Base-by-base conservation (phyloP, 2,888 invertebrate genomes). In the Calameuta filiformis region DNA sequence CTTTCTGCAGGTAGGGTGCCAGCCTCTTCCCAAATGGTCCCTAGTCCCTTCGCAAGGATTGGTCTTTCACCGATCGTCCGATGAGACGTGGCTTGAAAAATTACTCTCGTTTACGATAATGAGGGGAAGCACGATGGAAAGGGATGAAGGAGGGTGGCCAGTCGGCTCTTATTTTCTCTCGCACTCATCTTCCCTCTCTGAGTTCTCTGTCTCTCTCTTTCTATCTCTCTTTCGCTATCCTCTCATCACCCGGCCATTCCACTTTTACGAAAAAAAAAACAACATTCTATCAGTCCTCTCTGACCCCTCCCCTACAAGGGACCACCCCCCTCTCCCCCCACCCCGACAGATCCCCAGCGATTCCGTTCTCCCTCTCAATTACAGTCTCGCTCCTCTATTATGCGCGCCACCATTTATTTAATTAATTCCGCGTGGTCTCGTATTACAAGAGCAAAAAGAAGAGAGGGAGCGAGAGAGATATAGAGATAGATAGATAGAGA, bases 101-200 rank as follows among this genome's bases (percentile, higher is more conserved):
- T 86, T 83, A 79, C 81, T 82, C 82, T 80, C 81, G 83, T 84
- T 86, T 83, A 84, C 83, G 84, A 81, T 84, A 85, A 86, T 83
- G 85, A 83, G 81, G 40, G 77, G 73, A 33, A 35, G 31, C 85
- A 86, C 82, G 83, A 82, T 81, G 68, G 75, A 73, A 37, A 35
- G 31, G 34, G 75, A 12, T 30, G 74, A 56, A 31, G 56, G 56
- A 35, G 71, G 73, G 15, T 68, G 69, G 75, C 31, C 75, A 77
- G 78, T 56, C 69, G 73, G 68, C 23, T 56, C 33, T 73, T 73
- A 40, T 77, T 76, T 68, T 35, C 73, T 40, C 40, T 40, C 15
- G 15, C 40, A 40, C 40, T 40, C 40, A 40, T 15, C 40, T 40
- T 40, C 15, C 37, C 37, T 37, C 69, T 69, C 69, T 12, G 12